Percentiles rank a stretch among this genome's conserved stretches.
Conservation (phyloP, 2,888 invertebrate genomes). For the Epinotia brunnichana region DNA sequence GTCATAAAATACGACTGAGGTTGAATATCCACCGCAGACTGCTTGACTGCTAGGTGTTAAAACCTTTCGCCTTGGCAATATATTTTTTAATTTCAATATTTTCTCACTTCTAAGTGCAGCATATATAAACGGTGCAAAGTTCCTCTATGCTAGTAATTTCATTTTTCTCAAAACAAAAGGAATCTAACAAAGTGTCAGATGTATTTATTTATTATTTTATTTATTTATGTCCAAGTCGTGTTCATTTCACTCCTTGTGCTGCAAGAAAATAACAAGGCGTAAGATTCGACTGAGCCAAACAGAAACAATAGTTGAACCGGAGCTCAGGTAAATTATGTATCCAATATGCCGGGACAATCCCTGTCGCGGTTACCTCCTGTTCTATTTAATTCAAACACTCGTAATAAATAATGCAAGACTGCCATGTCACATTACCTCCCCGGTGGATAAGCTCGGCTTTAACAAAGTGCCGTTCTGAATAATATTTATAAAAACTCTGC, state of each 20-base stretch:
- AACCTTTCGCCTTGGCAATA: no score
- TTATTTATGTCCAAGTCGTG: neutral
- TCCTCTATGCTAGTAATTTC: neutral
- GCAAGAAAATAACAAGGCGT: slow-evolving; percentile 15
- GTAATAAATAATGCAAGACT: slow-evolving; percentile 33
- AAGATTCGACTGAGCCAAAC: neutral
- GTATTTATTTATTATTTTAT: no score
- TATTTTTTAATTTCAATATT: no score
- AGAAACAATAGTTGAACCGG: slow-evolving; percentile 12
- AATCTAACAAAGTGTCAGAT: neutral
- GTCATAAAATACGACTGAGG: no score
- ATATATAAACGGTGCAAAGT: no score
- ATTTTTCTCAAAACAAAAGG: neutral
- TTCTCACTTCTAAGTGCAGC: no score
- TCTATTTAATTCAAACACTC: slow-evolving; percentile 31
- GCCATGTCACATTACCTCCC: slow-evolving; percentile 31
- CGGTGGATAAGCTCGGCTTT: slow-evolving; percentile 27
- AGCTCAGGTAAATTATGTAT: slow-evolving; percentile 26
- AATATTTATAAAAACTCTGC: slow-evolving; percentile 17
- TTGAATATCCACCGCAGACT: no score
- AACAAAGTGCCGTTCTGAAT: slow-evolving; percentile 33
- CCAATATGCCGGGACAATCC: slow-evolving; percentile 30
- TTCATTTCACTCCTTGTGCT: neutral
- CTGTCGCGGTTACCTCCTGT: slow-evolving; percentile 14
- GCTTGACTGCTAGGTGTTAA: no score